Conservation (phyloP, 2,797 vertebrate genomes). For the Argyrosomus regius region DNA sequence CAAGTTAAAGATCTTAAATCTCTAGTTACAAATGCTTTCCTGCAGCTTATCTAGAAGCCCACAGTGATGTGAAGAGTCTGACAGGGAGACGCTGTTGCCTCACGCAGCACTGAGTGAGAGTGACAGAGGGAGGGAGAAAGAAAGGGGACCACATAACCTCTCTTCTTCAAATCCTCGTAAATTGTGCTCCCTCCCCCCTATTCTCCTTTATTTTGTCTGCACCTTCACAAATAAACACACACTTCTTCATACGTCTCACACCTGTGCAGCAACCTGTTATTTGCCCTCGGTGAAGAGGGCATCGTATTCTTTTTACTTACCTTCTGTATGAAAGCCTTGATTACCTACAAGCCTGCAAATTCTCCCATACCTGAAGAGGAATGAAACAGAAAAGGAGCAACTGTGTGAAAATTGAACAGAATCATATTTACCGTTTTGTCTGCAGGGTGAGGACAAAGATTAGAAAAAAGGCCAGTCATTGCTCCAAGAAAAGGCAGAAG, state of each 20-base stretch:
- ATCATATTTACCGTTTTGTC: background rate
- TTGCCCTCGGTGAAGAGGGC: conserved; percentile 5
- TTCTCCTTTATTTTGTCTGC: conserved; percentile 36
- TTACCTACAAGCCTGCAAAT: conserved; percentile 31
- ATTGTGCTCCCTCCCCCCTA: conserved; percentile 54
- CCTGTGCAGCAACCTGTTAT: conserved; percentile 25
- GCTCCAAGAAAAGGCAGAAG: background rate
- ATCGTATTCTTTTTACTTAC: conserved; percentile 16
- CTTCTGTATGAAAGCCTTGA: conserved; percentile 24
- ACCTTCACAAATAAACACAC: background rate
- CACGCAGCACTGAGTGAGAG: conserved; percentile 58
- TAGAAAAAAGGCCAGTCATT: background rate
- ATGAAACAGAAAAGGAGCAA: conserved; percentile 15
- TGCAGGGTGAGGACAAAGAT: background rate
- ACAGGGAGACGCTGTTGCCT: conserved; percentile 50
- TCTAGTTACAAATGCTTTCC: conserved; percentile 19
- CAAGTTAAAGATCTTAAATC: conserved; percentile 12
- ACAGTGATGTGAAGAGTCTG: conserved; percentile 44
- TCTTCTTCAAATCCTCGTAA: conserved; percentile 57
- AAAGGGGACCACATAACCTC: conserved; percentile 52
- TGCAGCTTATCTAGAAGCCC: conserved; percentile 23
- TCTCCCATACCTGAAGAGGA: conserved; percentile 9
- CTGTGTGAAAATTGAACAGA: background rate
- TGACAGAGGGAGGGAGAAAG: conserved; percentile 57
- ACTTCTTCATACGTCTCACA: background rate